Percentiles rank a stretch among this genome's conserved stretches.
Evolutionary conservation across 1,140 invertebrate genomes (phyloP).

Genomic region (Coelopa frigida): DNA sequence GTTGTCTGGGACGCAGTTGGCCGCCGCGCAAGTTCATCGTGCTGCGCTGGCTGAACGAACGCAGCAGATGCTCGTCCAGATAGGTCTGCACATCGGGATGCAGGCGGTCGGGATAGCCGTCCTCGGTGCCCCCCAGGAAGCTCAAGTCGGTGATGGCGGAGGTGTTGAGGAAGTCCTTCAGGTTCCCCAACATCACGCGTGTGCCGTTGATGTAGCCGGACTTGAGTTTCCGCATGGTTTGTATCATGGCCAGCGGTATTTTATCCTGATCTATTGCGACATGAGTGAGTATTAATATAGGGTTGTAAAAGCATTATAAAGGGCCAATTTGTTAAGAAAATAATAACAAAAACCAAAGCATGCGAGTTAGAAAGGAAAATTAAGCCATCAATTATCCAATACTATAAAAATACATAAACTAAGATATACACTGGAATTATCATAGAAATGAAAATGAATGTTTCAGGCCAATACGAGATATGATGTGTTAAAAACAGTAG

Average conservation of each 20-base stretch:
- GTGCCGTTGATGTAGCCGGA: constrained; percentile 98
- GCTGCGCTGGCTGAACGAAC: constrained; percentile 65
- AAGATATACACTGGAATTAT: too few species aligned
- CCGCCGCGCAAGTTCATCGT: constrained; percentile 56
- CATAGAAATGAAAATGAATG: too few species aligned
- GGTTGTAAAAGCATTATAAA: too few species aligned
- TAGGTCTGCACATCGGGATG: constrained; percentile 80
- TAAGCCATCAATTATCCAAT: too few species aligned
- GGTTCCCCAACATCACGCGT: constrained; percentile 82
- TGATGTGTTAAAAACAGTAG: too few species aligned
- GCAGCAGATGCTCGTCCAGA: constrained; percentile 77
- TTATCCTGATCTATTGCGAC: constrained; percentile 72
- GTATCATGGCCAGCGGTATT: constrained; percentile 88
- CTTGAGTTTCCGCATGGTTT: constrained; percentile 96
- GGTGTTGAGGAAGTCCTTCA: constrained; percentile 89
- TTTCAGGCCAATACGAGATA: too few species aligned
- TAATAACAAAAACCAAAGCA: not conserved
- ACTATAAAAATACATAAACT: too few species aligned
- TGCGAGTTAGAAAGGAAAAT: too few species aligned
- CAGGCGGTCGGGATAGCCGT: constrained; percentile 78
- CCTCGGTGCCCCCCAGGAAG: constrained; percentile 86
- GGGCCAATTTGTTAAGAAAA: too few species aligned
- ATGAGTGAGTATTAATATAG: too few species aligned
- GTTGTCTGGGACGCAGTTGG: constrained; percentile 47
- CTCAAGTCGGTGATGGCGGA: constrained; percentile 94